Conservation (phyloP, 2,797 vertebrate species). For the Tapirus indicus region DNA sequence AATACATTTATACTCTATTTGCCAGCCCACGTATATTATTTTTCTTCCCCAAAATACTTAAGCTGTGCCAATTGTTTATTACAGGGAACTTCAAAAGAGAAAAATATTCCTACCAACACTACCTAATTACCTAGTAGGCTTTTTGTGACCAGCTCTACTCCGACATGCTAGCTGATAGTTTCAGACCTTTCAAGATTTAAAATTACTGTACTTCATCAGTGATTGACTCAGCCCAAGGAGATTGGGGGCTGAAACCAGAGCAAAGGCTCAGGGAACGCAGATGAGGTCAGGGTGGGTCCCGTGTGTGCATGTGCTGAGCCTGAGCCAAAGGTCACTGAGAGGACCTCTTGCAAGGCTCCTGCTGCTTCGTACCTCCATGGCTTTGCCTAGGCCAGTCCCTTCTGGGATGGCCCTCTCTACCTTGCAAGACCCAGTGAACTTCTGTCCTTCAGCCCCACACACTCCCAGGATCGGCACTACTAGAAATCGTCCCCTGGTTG, state of each 20-base stretch:
- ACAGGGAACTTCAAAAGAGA: neutral
- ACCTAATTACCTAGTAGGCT: neutral
- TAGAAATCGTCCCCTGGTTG: neutral
- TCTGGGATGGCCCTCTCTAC: neutral
- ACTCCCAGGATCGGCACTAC: neutral
- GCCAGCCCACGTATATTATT: neutral
- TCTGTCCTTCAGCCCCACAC: neutral
- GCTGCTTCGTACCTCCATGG: fast-evolving
- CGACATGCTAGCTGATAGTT: neutral
- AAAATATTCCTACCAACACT: neutral
- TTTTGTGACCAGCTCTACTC: neutral
- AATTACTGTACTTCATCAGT: neutral
- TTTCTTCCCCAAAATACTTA: neutral
- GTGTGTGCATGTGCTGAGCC: too few species aligned
- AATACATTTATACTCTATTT: neutral
- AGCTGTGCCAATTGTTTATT: neutral
- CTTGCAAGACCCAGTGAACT: neutral
- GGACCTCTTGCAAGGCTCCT: neutral
- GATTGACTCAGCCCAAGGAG: neutral
- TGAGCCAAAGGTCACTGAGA: neutral
- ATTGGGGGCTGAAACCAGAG: neutral
- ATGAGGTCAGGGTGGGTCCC: too few species aligned
- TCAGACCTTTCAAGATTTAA: neutral
- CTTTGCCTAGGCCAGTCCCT: neutral
- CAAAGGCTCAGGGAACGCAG: neutral